Percentiles rank a stretch among this genome's conserved stretches.
These are phyloP conservation scores for Phaethon lepturus DNA, from an alignment of 2,113 vertebrate species.

Conservation along the genomic window DNA sequence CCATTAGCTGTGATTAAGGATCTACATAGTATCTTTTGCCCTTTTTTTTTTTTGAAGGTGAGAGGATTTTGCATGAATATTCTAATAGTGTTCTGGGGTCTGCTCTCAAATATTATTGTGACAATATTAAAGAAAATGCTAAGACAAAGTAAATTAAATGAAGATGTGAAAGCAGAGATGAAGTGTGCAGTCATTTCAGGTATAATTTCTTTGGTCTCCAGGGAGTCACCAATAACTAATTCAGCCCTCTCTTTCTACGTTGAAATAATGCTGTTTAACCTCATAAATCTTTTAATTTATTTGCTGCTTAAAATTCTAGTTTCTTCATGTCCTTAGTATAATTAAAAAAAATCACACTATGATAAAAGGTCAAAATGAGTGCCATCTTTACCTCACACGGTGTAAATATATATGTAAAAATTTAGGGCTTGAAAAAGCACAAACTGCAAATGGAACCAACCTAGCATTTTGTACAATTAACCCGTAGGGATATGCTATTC, in stretches of 20 bases:
- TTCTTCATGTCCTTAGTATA: not conserved
- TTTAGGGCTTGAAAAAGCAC: not conserved
- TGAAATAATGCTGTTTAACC: not conserved
- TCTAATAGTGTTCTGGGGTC: not conserved
- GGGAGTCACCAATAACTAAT: not conserved
- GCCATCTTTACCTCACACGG: not conserved
- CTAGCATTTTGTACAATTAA: not conserved
- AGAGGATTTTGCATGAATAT: not conserved
- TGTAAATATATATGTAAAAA: not conserved
- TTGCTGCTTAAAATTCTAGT: not conserved
- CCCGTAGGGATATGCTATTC: rapidly evolving
- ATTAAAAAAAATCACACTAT: not conserved
- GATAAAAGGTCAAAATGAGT: not conserved
- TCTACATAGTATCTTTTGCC: not conserved
- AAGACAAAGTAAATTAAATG: not conserved
- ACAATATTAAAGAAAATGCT: not conserved
- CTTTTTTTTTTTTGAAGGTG: not conserved
- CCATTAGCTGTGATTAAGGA: not conserved
- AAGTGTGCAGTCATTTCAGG: not conserved
- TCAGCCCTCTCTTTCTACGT: not conserved
- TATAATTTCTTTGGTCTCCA: not conserved
- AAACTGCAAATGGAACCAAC: not conserved
- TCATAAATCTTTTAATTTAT: not conserved
- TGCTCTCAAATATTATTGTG: not conserved
- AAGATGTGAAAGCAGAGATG: not conserved